phyloP scores from a whole-genome alignment of 2,797 vertebrate species.

The Enteromius mattozi region DNA sequence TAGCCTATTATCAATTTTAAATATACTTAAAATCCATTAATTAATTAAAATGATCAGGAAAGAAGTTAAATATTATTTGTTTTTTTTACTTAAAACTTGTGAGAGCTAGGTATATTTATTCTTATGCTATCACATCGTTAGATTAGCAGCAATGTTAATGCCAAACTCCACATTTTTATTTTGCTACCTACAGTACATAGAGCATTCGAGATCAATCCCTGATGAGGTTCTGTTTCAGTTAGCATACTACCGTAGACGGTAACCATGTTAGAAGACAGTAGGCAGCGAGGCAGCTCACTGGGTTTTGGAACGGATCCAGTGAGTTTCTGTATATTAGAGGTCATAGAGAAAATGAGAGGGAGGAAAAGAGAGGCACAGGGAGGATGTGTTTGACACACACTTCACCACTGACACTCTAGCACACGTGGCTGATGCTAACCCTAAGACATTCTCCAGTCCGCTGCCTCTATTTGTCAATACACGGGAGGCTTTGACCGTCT shows the following conservation, averaged over 20 bases:
- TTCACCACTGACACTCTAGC: conserved; percentile 38
- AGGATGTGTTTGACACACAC: conserved; percentile 20
- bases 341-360: background rate
- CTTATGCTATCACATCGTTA: background rate
- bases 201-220: background rate
- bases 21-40: background rate
- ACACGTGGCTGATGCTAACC: conserved; percentile 17
- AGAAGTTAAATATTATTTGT: background rate
- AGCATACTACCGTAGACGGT: background rate
- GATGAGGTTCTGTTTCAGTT: background rate
- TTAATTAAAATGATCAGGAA: background rate
- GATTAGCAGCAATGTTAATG: background rate
- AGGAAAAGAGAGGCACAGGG: conserved; percentile 18
- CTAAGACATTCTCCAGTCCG: conserved; percentile 11
- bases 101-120: background rate
- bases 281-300: background rate
- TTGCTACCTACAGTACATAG: background rate
- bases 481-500: conserved; percentile 27
- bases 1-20: background rate
- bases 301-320: conserved; percentile 29
- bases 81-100: background rate
- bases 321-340: background rate
- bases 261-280: background rate
- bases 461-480: conserved; percentile 1
- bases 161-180: background rate